phyloP scores from a whole-genome alignment of 1,140 invertebrate genomes.

The Drosophila elegans region DNA sequence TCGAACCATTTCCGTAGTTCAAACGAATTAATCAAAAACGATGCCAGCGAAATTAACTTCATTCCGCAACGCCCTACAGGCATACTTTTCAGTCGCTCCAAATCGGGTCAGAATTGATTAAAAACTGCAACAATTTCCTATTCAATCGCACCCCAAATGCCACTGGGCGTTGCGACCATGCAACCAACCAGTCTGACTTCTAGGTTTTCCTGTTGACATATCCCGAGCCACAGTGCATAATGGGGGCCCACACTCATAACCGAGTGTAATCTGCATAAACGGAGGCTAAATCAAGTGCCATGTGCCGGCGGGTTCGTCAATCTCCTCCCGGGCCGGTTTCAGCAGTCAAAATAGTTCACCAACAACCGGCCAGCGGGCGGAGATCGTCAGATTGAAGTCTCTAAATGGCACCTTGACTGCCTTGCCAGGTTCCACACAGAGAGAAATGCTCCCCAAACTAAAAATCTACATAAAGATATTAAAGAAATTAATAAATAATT shows the following conservation, averaged over 20 bases:
- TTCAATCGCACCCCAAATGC: slow-evolving; percentile 14
- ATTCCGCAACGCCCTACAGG: slow-evolving; percentile 36
- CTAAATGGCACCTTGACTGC: slow-evolving; percentile 71
- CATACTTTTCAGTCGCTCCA: slow-evolving; percentile 30
- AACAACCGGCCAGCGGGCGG: slow-evolving; percentile 58
- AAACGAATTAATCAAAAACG: slow-evolving; percentile 54
- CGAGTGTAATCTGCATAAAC: slow-evolving; percentile 54
- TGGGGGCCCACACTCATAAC: slow-evolving; percentile 27
- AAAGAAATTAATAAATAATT: too few species aligned
- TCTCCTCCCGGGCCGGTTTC: slow-evolving; percentile 39
- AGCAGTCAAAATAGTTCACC: slow-evolving; percentile 75
- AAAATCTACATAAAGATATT: not conserved
- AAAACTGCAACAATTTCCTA: slow-evolving; percentile 53
- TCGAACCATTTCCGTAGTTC: slow-evolving; percentile 51
- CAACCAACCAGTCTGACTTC: slow-evolving; percentile 17
- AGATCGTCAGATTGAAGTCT: slow-evolving; percentile 43
- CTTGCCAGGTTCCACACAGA: slow-evolving; percentile 38
- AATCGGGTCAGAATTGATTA: slow-evolving; percentile 54
- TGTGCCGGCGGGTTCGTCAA: slow-evolving; percentile 33
- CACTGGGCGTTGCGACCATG: slow-evolving; percentile 59
- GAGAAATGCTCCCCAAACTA: not conserved
- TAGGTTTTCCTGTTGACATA: slow-evolving; percentile 34
- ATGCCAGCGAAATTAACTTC: slow-evolving; percentile 31
- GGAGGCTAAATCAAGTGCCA: slow-evolving; percentile 13
- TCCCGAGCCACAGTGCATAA: slow-evolving; percentile 21